Conservation (phyloP, 2,113 vertebrate genomes). For the Camelus bactrianus region DNA sequence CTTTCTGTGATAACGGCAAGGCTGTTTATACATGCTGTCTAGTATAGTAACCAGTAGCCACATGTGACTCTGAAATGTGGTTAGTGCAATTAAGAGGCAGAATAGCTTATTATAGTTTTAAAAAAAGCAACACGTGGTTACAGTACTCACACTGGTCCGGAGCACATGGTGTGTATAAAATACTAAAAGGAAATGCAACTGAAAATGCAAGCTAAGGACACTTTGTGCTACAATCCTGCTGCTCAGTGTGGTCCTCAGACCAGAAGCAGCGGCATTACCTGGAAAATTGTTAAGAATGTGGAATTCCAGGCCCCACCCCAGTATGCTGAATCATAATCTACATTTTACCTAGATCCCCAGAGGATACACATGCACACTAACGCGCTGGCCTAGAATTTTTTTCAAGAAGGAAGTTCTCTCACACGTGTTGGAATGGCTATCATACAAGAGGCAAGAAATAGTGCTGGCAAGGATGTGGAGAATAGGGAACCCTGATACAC, state of each 20-base stretch:
- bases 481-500: rapidly evolving
- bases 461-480: not conserved
- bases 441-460: too few relatives aligned
- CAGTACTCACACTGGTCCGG: not conserved
- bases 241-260: not conserved
- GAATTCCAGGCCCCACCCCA: not conserved
- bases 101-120: not conserved
- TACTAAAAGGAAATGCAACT: not conserved
- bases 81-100: not conserved
- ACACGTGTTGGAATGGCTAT: not conserved
- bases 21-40: too few relatives aligned
- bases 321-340: not conserved
- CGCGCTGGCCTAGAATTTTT: not conserved
- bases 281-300: not conserved
- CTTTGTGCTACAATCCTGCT: not conserved
- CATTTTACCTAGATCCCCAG: not conserved
- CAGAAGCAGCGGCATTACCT: not conserved
- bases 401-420: not conserved
- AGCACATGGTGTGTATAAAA: rapidly evolving
- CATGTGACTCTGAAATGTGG: not conserved
- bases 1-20: not conserved
- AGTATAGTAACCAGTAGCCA: not conserved
- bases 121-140: not conserved
- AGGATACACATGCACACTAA: not conserved
- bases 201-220: not conserved